These are phyloP conservation scores for Astur gentilis DNA, from an alignment of 2,113 vertebrate species.

Conservation along the genomic window DNA sequence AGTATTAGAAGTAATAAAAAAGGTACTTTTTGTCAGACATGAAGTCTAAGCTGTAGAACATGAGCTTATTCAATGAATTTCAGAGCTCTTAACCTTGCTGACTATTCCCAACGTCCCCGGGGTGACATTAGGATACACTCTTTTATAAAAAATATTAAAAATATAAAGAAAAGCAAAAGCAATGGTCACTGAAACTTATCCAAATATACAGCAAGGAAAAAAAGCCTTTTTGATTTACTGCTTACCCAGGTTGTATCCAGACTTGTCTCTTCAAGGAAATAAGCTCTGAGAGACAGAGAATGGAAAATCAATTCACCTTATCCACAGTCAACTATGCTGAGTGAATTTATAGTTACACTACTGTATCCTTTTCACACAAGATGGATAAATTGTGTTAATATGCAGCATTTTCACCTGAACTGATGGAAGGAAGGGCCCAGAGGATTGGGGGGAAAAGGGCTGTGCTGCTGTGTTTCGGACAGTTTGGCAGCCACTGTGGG, in stretches of 20 bases:
- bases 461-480: not conserved
- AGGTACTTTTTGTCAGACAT: not conserved
- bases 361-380: not conserved
- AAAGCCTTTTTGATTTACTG: not conserved
- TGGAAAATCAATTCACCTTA: conserved; percentile 45
- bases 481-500: not conserved
- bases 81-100: not conserved
- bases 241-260: not conserved
- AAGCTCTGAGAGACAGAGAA: conserved; percentile 5
- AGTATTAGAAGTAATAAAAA: not conserved
- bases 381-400: conserved; percentile 4
- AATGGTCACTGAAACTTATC: not conserved
- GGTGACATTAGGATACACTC: not conserved
- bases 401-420: not conserved
- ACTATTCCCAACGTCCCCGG: not conserved
- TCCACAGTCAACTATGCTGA: not conserved
- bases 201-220: not conserved
- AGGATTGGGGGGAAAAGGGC: not conserved
- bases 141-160: not conserved
- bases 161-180: not conserved
- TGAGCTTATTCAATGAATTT: not conserved
- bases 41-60: not conserved
- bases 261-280: conserved; percentile 21
- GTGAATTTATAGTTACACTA: conserved; percentile 25
- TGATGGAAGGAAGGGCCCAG: not conserved